Evolutionary conservation across 2,113 vertebrate genomes (phyloP), one percentile per base, ranked within the genome.

Genomic region (Mellivora capensis): DNA sequence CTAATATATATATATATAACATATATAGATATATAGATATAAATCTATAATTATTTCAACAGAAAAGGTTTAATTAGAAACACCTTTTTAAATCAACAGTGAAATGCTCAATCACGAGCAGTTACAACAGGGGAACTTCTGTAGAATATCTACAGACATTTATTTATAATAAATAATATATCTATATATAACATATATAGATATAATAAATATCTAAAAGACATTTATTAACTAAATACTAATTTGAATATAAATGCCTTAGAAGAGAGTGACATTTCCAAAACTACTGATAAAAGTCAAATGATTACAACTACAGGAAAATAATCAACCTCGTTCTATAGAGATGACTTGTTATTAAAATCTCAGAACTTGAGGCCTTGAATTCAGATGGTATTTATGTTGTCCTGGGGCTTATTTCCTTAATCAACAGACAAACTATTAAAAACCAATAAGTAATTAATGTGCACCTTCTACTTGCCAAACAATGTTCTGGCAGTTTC

Each of bases 271-370:
- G 27, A 31, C 29, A 77, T 62, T 93, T 80, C 83, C 37, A 83
- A 76, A 61, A 29, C 39, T 90, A 87, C 67, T 82, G 7, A 15
- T 59, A 57, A 82, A 97, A 92, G 20, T 62, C 61, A 93, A 85
- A 92, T 84, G 39, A 83, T 17, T 87, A 62, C 3, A 95, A 37
- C 27, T 87, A 4, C 94, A 90, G 85, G 64, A 94, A 96, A 87
- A 79, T 90, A 92, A 95, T 77, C 44, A 79, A 88, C 27, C 59
- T 1, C 59, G 25, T 79, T 93, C 27, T 67, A 83, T 4, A 91
- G 27, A 71, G 18, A 71, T 64, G 15, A 91, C 39, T 3, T 69
- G 17, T 69, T 76, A 89, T 34, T 77, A 54, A 94, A 93, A 90
- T 77, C 20, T 61, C 42, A 92, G 59, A 94, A 39, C 23, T n/a